Evolutionary conservation across 2,888 invertebrate genomes (phyloP).

Genomic region (Pyralis farinalis): DNA sequence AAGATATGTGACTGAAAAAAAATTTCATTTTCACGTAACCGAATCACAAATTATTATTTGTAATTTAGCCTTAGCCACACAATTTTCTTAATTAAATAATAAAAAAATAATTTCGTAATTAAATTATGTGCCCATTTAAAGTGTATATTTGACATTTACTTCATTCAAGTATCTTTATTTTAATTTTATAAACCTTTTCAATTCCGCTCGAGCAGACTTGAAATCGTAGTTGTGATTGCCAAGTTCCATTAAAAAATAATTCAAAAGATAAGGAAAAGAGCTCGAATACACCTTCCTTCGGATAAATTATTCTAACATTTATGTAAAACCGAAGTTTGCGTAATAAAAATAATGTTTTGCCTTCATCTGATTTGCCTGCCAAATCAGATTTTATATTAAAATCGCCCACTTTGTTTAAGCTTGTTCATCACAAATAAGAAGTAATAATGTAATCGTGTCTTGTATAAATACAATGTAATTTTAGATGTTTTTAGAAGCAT

Average conservation of each 20-base stretch:
- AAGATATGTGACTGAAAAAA: no score
- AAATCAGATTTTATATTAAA: conserved; percentile 8
- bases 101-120: no score
- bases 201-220: not conserved
- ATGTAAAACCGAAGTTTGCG: conserved; percentile 5
- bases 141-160: no score
- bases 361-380: conserved; percentile 7
- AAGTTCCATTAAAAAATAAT: conserved; percentile 4
- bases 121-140: no score
- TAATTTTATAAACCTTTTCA: conserved; percentile 4
- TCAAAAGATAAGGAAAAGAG: not conserved
- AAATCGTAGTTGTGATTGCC: conserved; percentile 7
- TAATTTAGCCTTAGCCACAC: no score
- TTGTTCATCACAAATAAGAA: conserved; percentile 9
- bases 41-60: no score
- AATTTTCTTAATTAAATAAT: no score
- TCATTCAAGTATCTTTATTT: conserved; percentile 5
- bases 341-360: conserved; percentile 8
- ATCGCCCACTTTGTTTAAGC: conserved; percentile 2
- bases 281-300: conserved; percentile 1
- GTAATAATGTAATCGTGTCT: conserved; percentile 9
- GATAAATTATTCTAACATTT: conserved; percentile 6
- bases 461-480: conserved; percentile 8
- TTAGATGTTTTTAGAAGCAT: conserved; percentile 3
- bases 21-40: no score